Base-by-base conservation (phyloP, 2,888 invertebrate species). In the Xylophagus ater region DNA sequence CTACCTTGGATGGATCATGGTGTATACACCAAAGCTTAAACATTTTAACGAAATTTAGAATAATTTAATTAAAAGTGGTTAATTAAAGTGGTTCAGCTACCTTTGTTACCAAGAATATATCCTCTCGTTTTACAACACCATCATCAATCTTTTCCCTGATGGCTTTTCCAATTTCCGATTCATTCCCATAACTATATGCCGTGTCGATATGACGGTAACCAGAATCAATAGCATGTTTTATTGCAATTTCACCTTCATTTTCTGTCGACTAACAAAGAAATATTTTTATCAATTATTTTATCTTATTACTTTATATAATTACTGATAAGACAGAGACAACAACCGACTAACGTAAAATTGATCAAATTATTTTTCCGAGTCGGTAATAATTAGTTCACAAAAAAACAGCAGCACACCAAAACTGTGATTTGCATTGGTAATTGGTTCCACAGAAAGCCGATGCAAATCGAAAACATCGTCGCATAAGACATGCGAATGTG, bases 21-120 rank as follows among this genome's bases (percentile, higher is more conserved):
- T 77, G 88, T 0, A 85, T 87, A 65, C 87, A 86, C 90, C 90
- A 92, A 4, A 87, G 59, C 74, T 88, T 4, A 14, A 36, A 15
- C 13, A 32, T 18, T 9, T 31, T 32, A 10, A 12, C 18, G n/a
- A n/a, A n/a, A n/a, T 12, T 13, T 35, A 17, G 4, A 10, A 12
- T 8, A 18, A 38, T 26, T 14, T 25, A 14, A 4, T 14, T 4
- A 10, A 20, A 8, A 23, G 24, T 12, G 14, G 21, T 29, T 37
- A 28, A 38, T 32, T 10, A 20, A 21, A 7, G 21, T 21, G 9
- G 21, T 21, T 21, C 8, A 31, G 10, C 31, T 47, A 61, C 61
- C 53, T 63, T 63, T 17, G 56, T 53, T 12, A 58, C 56, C 21
- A 64, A 53, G 39, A 55, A 60, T 7, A 70, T 50, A 39, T 68